phyloP scores from a whole-genome alignment of 2,797 vertebrate genomes.

The Acanthornis magna region DNA sequence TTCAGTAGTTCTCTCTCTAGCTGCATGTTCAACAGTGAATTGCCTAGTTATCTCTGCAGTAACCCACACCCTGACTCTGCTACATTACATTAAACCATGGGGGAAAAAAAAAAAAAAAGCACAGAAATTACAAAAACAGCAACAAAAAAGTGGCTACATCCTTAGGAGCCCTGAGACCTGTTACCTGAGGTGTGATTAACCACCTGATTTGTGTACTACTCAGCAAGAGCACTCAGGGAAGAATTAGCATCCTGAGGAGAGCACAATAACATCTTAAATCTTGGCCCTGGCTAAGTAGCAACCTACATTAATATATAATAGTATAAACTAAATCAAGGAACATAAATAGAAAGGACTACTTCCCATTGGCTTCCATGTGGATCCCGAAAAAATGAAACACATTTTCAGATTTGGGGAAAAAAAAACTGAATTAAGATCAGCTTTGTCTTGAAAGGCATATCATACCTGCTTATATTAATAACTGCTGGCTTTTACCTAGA shows the following conservation, averaged over 20 bases:
- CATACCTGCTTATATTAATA: not conserved
- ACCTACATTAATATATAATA: not conserved
- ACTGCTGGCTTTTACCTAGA: not conserved
- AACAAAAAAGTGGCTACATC: not conserved
- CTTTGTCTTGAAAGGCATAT: not conserved
- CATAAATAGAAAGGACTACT: not conserved
- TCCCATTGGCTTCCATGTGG: fast-evolving
- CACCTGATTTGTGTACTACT: not conserved
- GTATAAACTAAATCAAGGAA: not conserved
- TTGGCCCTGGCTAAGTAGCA: not conserved
- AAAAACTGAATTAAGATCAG: not conserved
- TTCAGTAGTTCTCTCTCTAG: not conserved
- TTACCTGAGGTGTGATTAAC: not conserved
- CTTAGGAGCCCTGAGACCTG: not conserved
- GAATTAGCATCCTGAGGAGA: not conserved
- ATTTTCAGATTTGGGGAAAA: not conserved
- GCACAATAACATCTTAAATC: not conserved
- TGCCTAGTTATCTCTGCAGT: not conserved
- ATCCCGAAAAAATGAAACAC: not conserved
- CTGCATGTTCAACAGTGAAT: not conserved
- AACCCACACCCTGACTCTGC: not conserved
- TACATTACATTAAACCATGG: not conserved
- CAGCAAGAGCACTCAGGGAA: not conserved
- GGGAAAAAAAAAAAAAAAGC: not conserved
- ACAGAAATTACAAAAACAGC: not conserved